Evolutionary conservation across 2,113 vertebrate genomes (phyloP).

Genomic region (Strigops habroptila): DNA sequence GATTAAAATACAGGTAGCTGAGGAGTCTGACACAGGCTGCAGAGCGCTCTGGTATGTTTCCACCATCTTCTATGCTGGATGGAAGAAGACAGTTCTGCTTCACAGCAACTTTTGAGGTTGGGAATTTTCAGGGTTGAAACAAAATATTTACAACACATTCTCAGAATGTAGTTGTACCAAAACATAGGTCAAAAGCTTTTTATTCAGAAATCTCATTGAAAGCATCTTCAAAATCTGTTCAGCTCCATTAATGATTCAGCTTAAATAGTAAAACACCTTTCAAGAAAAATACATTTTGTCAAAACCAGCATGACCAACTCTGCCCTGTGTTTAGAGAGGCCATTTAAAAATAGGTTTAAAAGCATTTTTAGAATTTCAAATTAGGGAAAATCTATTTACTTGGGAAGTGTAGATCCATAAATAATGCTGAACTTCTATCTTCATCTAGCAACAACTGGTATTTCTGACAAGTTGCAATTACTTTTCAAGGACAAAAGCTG

Average conservation of each 20-base stretch:
- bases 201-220: not conserved
- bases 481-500: constrained; percentile 16
- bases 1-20: not conserved
- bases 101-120: not conserved
- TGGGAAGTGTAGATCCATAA: not conserved
- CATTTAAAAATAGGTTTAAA: constrained; percentile 30
- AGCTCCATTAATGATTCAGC: not conserved
- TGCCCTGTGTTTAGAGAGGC: not conserved
- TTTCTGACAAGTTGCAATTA: constrained; percentile 29
- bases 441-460: not conserved
- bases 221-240: not conserved
- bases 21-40: not conserved
- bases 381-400: constrained; percentile 42
- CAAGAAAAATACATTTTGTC: constrained; percentile 7
- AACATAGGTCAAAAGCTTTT: not conserved
- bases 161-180: not conserved
- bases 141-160: not conserved
- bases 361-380: constrained; percentile 26
- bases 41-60: not conserved
- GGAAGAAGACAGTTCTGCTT: not conserved
- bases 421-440: not conserved
- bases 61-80: not conserved
- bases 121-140: not conserved
- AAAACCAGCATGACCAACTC: not conserved
- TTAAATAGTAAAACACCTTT: not conserved